Percentiles rank a stretch among this genome's conserved stretches.
Conservation (phyloP, 1,140 invertebrate species). For the Plectrocnemia conspersa region DNA sequence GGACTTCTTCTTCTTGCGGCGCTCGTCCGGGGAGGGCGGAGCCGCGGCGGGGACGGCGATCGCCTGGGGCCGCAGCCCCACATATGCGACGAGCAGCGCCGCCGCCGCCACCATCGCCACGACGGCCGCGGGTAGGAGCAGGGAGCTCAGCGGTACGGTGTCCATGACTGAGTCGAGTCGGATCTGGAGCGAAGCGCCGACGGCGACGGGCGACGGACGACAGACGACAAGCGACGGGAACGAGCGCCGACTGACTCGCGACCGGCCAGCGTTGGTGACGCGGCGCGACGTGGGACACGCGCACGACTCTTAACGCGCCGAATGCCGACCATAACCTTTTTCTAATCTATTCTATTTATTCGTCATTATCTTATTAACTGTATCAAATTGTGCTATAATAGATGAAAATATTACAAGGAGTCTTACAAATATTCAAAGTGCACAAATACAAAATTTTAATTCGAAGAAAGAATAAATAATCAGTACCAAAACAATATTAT, state of each 20-base stretch:
- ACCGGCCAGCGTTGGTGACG: conserved; percentile 3
- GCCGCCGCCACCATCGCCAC: conserved; percentile 16
- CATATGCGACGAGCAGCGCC: background rate
- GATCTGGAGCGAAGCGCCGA: background rate
- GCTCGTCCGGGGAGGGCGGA: background rate
- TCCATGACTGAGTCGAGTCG: conserved; percentile 26
- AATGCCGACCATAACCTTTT: background rate
- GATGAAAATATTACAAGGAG: no score
- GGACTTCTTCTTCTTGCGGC: conserved; percentile 10
- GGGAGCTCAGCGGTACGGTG: conserved; percentile 35
- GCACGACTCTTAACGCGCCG: background rate
- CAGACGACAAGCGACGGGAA: background rate
- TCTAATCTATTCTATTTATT: no score
- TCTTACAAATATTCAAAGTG: no score
- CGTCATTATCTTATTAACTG: no score
- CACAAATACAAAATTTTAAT: no score
- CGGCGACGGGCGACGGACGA: background rate
- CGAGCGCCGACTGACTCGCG: background rate
- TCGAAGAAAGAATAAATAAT: no score
- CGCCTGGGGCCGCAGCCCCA: background rate
- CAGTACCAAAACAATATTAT: no score
- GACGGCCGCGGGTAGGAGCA: background rate
- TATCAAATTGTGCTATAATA: no score
- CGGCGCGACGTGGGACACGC: conserved; percentile 17
- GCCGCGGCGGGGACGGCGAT: background rate